Percentiles rank a stretch among this genome's conserved stretches.
Evolutionary conservation across 2,888 invertebrate genomes (phyloP).

Genomic region (Teleiodes luculella): DNA sequence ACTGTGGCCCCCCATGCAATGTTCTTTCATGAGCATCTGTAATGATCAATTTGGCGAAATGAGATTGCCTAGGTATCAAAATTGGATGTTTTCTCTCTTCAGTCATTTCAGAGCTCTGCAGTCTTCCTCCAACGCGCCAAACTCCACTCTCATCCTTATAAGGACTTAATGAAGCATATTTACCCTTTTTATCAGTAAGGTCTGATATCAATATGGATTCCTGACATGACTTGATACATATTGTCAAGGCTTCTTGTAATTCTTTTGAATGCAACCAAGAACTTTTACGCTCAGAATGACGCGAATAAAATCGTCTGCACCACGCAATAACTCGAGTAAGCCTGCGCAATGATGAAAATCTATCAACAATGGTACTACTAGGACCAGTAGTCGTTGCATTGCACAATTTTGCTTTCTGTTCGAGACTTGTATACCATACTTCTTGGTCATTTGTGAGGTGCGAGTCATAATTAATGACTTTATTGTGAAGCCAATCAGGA

Average conservation of each 20-base stretch:
- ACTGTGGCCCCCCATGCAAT: conserved; percentile 18
- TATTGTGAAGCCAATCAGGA: too few relatives aligned
- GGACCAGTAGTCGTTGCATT: too few relatives aligned
- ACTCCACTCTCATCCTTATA: conserved; percentile 10
- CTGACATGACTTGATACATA: background rate
- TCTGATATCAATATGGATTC: background rate
- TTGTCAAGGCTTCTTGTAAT: background rate
- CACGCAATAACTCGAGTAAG: too few relatives aligned
- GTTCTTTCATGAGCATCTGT: conserved; percentile 20
- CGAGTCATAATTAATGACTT: too few relatives aligned
- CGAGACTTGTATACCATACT: too few relatives aligned
- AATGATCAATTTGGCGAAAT: conserved; percentile 9
- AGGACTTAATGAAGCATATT: conserved; percentile 5
- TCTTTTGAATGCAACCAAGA: background rate
- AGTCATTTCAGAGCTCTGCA: background rate
- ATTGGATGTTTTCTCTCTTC: conserved; percentile 16
- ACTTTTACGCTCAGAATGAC: too few relatives aligned
- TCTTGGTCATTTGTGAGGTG: too few relatives aligned
- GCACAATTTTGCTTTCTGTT: too few relatives aligned
- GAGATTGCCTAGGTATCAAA: conserved; percentile 8
- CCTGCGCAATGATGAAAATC: too few relatives aligned
- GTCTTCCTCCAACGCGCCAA: conserved; percentile 12
- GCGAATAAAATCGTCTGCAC: too few relatives aligned
- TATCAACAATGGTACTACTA: too few relatives aligned
- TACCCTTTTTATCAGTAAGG: background rate